Conservation (phyloP, 2,888 invertebrate genomes). For the Brachylomia viminalis region DNA sequence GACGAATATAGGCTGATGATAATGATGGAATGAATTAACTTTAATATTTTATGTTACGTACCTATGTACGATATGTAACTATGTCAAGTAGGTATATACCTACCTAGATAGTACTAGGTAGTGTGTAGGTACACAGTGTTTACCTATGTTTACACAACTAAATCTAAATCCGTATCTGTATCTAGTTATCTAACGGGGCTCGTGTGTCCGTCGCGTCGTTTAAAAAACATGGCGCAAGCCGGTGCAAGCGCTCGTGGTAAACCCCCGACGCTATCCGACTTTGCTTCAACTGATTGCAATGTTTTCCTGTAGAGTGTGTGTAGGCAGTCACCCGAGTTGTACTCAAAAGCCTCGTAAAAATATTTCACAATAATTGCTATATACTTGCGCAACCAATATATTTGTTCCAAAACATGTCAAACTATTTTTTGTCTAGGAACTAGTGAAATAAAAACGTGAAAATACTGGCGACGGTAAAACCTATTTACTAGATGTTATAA, state of each 20-base stretch:
- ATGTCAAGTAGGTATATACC: neutral
- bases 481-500: neutral
- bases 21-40: too few species aligned
- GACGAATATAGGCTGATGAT: too few species aligned
- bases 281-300: neutral
- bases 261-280: neutral
- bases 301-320: conserved; percentile 2
- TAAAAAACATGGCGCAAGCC: conserved; percentile 44
- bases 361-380: conserved; percentile 12
- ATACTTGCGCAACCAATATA: neutral
- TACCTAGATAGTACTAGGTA: neutral
- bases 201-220: neutral
- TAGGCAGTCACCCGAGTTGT: neutral
- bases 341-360: neutral
- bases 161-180: neutral
- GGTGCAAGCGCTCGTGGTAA: neutral
- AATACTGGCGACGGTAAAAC: neutral
- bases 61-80: neutral
- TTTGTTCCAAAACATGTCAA: neutral
- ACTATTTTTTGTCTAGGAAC: neutral
- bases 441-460: too few species aligned
- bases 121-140: neutral
- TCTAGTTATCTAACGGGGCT: neutral
- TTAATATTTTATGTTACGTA: too few species aligned
- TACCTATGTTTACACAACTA: neutral